These are phyloP conservation scores for Spodoptera litura DNA, from an alignment of 1,140 invertebrate species.

Conservation along the genomic window DNA sequence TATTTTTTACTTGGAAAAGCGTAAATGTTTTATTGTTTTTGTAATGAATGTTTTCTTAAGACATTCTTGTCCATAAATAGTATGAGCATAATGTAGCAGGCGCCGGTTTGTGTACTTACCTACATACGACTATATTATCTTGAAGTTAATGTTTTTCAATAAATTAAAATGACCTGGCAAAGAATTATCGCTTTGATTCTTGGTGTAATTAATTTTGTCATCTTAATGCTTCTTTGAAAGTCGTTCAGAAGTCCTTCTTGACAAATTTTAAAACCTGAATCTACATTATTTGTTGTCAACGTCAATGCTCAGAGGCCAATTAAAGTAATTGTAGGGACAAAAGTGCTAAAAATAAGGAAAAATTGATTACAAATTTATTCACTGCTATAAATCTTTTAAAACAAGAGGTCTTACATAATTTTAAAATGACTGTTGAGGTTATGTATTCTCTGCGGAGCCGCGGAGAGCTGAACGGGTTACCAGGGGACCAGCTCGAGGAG, in stretches of 20 bases:
- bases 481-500: too few relatives aligned
- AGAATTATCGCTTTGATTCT: slow-evolving; percentile 13
- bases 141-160: slow-evolving; percentile 17
- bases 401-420: too few relatives aligned
- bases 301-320: slow-evolving; percentile 23
- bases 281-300: slow-evolving; percentile 1
- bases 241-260: slow-evolving; percentile 20
- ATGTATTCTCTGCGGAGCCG: too few relatives aligned
- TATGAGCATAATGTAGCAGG: slow-evolving; percentile 65
- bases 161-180: slow-evolving; percentile 18
- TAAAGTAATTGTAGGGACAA: not conserved
- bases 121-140: slow-evolving; percentile 17
- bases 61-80: slow-evolving; percentile 82
- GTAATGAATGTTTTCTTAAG: slow-evolving; percentile 74
- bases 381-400: too few relatives aligned
- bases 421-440: too few relatives aligned
- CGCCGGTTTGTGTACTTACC: slow-evolving; percentile 58
- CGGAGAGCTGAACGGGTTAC: too few relatives aligned
- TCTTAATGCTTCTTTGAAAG: slow-evolving; percentile 11
- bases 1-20: slow-evolving; percentile 24
- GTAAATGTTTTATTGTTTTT: slow-evolving; percentile 50
- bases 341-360: too few relatives aligned
- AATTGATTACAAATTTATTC: too few relatives aligned
- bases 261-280: slow-evolving; percentile 27
- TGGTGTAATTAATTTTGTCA: slow-evolving; percentile 25